Evolutionary conservation across 2,888 invertebrate genomes (phyloP), one percentile per base, ranked within the genome.

Genomic region (Drosophila prostipennis): DNA sequence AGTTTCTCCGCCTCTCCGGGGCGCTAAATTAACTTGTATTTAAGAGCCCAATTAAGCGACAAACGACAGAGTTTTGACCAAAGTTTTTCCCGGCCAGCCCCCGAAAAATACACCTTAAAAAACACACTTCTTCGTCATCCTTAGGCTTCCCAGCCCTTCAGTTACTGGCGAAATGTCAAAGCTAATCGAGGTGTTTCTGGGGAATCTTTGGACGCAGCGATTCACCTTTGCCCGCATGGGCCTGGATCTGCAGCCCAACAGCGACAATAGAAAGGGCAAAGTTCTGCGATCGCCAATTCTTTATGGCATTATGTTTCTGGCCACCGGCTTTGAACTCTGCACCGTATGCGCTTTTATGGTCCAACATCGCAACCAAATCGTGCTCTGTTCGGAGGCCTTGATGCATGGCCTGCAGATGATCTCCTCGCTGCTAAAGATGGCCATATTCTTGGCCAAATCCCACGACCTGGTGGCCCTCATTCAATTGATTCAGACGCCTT

Each of bases 341-440:
- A 72, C 78, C 26, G 78, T 80, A 11, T 73, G 69, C 53, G 73
- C 73, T 6, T 79, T 78, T 11, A 80, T 79, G 6, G 65, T 58
- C n/a, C 46, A 52, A 10, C 55, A 79, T n/a, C 65, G 65, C 19
- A 61, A 55, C 42, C 72, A 80, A 26, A 74, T 78, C 4, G 78
- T 77, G 5, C 58, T 80, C 32, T 77, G 74, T 45, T 80, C 80
- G 6, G 80, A 78, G 57, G 78, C 80, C 1, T 40, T 79, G 26
- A 78, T 79, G 78, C 78, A 80, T 6, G 78, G 80, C 48, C 7
- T 78, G 1, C 80, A 80, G 37, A 78, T 79, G 78, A 48, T 79
- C 23, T 79, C 73, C 13, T 78, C 78, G 26, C 67, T 80, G 13
- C 61, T 80, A 2, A 75, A 79, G 43, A 76, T 78, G 70, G 11